Conservation (phyloP, 2,113 vertebrate species). For the Dicentrarchus labrax region DNA sequence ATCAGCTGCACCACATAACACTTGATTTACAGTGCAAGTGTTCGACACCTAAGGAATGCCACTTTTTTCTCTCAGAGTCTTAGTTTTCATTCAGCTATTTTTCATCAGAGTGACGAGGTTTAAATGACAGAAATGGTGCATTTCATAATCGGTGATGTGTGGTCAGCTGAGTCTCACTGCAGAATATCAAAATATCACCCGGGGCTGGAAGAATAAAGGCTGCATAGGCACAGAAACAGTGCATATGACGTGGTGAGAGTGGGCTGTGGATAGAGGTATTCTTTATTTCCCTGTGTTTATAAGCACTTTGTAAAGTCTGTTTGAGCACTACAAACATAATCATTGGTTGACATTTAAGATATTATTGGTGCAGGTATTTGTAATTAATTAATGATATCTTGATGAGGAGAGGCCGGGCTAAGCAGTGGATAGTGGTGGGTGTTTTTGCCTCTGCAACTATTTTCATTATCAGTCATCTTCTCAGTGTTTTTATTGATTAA, state of each 20-base stretch:
- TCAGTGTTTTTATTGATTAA: too few species aligned
- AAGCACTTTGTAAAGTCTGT: too few species aligned
- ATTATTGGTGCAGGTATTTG: too few species aligned
- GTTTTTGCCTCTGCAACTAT: neutral
- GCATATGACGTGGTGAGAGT: too few species aligned
- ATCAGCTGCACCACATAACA: neutral
- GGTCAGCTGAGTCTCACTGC: neutral
- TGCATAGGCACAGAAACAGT: neutral
- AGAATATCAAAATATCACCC: neutral
- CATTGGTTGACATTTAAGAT: too few species aligned
- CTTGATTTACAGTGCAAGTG: constrained; percentile 7
- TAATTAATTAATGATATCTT: too few species aligned
- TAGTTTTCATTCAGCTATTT: neutral
- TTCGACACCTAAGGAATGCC: neutral
- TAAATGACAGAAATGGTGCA: neutral
- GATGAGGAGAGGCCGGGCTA: too few species aligned
- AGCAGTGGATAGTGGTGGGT: too few species aligned
- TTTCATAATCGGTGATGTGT: neutral
- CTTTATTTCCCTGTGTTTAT: too few species aligned
- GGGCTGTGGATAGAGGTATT: too few species aligned
- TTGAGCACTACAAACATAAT: too few species aligned
- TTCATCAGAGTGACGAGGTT: neutral
- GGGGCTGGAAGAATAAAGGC: neutral
- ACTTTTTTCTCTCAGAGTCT: neutral
- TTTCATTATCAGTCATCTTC: too few species aligned